Conservation (phyloP, 1,140 invertebrate genomes). For the Zaprionus ghesquierei region DNA sequence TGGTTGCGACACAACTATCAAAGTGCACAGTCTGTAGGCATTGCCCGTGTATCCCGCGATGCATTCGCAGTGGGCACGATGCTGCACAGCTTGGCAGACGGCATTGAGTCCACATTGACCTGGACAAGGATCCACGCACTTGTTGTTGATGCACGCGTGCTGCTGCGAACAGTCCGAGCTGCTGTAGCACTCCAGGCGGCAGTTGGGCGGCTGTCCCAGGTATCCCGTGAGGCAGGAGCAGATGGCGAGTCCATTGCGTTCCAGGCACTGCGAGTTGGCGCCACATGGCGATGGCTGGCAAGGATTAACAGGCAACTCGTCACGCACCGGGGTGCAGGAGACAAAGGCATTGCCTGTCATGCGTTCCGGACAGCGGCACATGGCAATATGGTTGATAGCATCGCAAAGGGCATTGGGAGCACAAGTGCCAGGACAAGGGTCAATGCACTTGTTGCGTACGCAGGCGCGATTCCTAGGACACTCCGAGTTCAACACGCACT, state of each 20-base stretch:
- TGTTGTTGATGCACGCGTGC: constrained; percentile 89
- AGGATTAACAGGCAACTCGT: constrained; percentile 83
- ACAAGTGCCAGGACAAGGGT: constrained; percentile 91
- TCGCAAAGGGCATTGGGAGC: constrained; percentile 90
- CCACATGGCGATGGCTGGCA: constrained; percentile 91
- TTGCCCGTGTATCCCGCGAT: constrained; percentile 89
- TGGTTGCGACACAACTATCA: constrained; percentile 84
- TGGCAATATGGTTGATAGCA: constrained; percentile 90
- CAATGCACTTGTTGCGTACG: constrained; percentile 90
- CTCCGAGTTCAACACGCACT: constrained; percentile 90
- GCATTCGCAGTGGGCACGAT: constrained; percentile 90
- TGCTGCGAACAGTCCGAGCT: constrained; percentile 89
- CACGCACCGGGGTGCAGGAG: constrained; percentile 68
- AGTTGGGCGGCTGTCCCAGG: constrained; percentile 88
- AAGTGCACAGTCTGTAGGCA: constrained; percentile 89
- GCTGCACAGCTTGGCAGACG: constrained; percentile 88
- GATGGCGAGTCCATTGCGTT: constrained; percentile 88
- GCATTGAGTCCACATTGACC: constrained; percentile 90
- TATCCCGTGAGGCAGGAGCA: constrained; percentile 89
- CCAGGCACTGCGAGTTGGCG: constrained; percentile 89
- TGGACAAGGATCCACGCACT: constrained; percentile 91
- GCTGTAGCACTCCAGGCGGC: constrained; percentile 89
- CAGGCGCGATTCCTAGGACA: constrained; percentile 89
- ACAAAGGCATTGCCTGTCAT: constrained; percentile 89
- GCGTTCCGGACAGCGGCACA: constrained; percentile 89